Conservation (phyloP, 1,140 invertebrate species). For the Cherax quadricarinatus region DNA sequence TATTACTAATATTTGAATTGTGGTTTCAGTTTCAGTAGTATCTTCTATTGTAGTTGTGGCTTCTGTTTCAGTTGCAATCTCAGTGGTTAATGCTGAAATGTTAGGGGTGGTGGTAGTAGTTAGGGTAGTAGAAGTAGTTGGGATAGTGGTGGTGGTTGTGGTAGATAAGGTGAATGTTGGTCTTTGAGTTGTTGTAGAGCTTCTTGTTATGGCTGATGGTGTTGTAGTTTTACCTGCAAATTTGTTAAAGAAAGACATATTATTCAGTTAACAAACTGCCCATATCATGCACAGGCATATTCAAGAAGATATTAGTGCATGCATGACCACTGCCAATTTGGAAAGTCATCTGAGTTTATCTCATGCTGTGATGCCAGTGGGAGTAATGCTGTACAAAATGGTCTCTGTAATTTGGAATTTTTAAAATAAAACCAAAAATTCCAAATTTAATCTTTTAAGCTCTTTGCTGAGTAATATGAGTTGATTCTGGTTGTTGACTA, state of each 20-base stretch:
- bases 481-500: too few relatives aligned
- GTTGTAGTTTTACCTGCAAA: conserved; percentile 27
- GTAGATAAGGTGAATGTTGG: too few relatives aligned
- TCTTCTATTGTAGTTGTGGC: neutral
- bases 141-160: neutral
- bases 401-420: too few relatives aligned
- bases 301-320: neutral
- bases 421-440: too few relatives aligned
- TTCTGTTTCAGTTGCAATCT: neutral
- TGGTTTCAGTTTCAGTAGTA: neutral
- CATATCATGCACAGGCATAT: neutral
- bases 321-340: too few relatives aligned
- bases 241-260: neutral
- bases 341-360: too few relatives aligned
- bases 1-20: neutral
- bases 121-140: neutral
- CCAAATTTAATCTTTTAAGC: too few relatives aligned
- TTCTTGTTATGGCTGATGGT: conserved; percentile 13
- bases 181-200: neutral
- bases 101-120: conserved; percentile 22
- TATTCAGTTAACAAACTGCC: neutral
- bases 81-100: neutral
- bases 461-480: too few relatives aligned
- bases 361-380: too few relatives aligned
- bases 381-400: too few relatives aligned